Base-by-base conservation (phyloP, 2,888 invertebrate genomes). In the Octonoba sinensis region DNA sequence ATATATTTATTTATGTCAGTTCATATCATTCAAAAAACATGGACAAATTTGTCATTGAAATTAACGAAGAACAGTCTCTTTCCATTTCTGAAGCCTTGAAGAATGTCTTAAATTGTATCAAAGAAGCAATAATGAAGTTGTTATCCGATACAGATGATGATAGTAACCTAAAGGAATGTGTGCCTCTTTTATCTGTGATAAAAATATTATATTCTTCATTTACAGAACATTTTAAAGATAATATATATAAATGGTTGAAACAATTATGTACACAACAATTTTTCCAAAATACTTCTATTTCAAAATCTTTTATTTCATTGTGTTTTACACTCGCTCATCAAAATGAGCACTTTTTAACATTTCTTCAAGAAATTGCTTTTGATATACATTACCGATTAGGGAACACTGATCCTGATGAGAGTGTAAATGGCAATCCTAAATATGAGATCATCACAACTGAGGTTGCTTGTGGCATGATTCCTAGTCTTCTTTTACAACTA, bases 341-440 rank as follows among this genome's bases (percentile, higher is more conserved):
- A 16, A 54, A 72, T 20, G 15, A 57, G 24, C 20, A 70, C 13
- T 36, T 64, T 71, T 51, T 71, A 18, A 62, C 36, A 3, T 66
- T 81, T 51, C n/a, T 75, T 4, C 49, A 51, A 57, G 83, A 83
- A 47, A 51, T 83, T 22, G 70, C 79, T 27, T 77, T 71, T 75
- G 83, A 79, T 74, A 59, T 83, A 12, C 83, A 79, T 66, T 67
- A 71, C 27, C 47, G 76, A n/a, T 20, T 83, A n/a, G 83, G 79
- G 16, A 79, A 83, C 57, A 75, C 75, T 24, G 83, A 83, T 57
- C 75, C 81, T 6, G 75, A 82, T 46, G 70, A 51, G 15, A 75
- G 24, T 20, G 75, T 75, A 12, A 18, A 12, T 36, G 75, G 81
- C 3, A 44, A 27, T 13, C 62, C 70, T 1, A 74, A 82, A 36